These are phyloP conservation scores for Beris chalybata DNA, from an alignment of 2,888 invertebrate genomes.

Conservation along the genomic window DNA sequence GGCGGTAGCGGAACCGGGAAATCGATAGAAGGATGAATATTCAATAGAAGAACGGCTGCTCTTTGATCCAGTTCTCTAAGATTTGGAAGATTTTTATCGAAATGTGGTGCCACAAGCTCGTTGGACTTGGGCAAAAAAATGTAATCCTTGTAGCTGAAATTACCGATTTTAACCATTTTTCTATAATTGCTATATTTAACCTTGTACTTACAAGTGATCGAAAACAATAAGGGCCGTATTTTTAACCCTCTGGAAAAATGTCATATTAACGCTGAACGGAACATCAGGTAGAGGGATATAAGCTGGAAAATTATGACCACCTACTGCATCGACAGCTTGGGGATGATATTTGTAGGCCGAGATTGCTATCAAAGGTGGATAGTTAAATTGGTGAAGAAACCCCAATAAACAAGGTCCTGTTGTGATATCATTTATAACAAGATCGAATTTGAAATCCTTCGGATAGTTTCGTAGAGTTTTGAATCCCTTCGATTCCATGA, in stretches of 20 bases:
- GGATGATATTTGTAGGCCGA: constrained; percentile 38
- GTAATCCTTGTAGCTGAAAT: constrained; percentile 41
- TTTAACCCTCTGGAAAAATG: constrained; percentile 37
- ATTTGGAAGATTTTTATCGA: constrained; percentile 40
- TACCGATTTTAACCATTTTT: neutral
- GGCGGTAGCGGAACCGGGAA: constrained; percentile 50
- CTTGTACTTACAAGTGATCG: constrained; percentile 34
- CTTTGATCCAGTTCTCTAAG: constrained; percentile 42
- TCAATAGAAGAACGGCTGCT: constrained; percentile 47
- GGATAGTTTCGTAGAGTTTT: constrained; percentile 34
- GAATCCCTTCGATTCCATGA: constrained; percentile 16
- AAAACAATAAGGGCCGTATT: constrained; percentile 34
- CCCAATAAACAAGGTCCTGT: constrained; percentile 42
- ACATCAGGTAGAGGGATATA: constrained; percentile 39
- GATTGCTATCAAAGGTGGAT: constrained; percentile 43
- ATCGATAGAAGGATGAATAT: constrained; percentile 49
- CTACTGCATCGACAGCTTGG: constrained; percentile 34
- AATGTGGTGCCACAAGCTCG: constrained; percentile 38
- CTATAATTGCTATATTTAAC: neutral
- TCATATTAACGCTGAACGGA: constrained; percentile 38
- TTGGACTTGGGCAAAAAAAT: constrained; percentile 41
- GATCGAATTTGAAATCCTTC: constrained; percentile 42
- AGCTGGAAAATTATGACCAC: constrained; percentile 40
- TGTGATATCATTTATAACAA: constrained; percentile 43
- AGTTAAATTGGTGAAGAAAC: constrained; percentile 42